Evolutionary conservation across 2,888 invertebrate species (phyloP), one percentile per base, ranked within the genome.

Genomic region (Patella caerulea): DNA sequence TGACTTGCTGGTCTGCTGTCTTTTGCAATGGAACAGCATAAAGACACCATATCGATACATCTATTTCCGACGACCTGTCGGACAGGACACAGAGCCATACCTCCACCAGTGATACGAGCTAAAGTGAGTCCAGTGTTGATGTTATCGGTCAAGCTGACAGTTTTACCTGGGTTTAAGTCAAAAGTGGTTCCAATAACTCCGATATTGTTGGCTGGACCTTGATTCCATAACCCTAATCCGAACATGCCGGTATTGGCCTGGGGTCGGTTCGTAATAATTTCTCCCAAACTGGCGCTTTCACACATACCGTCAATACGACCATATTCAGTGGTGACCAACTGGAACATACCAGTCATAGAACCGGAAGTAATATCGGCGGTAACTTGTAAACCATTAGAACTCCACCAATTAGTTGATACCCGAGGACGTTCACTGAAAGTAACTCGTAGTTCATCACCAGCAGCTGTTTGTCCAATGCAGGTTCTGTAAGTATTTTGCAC

Each of bases 301-400:
- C 65, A 65, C 65, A 65, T 65, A 24, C 65, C 65, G 65, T 65
- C 65, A 65, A 65, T 65, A 14, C 65, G 12, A 24, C 65, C 65
- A 65, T 65, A 65, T 65, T 65, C 11, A 24, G 65, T 65, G 19
- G 65, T 65, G 11, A 65, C 65, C 24, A 65, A 24, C 24, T 24
- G 11, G 24, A 19, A 65, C 14, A 11, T 65, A 14, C 24, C 24
- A 19, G 65, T 24, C 65, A 65, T 19, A 24, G 65, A 65, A 24
- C 65, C 24, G 19, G 65, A 65, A 65, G 11, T 65, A 65, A 65
- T 65, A 65, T 11, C 24, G 19, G 65, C 65, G 11, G 19, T 65
- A 19, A 65, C 19, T 65, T 65, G 65, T 24, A 65, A 24, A 19
- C 24, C 65, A 65, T 65, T 65, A 24, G 65, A 1, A 24, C 17